phyloP scores from a whole-genome alignment of 1,140 invertebrate genomes.

The Bombus polaris region DNA sequence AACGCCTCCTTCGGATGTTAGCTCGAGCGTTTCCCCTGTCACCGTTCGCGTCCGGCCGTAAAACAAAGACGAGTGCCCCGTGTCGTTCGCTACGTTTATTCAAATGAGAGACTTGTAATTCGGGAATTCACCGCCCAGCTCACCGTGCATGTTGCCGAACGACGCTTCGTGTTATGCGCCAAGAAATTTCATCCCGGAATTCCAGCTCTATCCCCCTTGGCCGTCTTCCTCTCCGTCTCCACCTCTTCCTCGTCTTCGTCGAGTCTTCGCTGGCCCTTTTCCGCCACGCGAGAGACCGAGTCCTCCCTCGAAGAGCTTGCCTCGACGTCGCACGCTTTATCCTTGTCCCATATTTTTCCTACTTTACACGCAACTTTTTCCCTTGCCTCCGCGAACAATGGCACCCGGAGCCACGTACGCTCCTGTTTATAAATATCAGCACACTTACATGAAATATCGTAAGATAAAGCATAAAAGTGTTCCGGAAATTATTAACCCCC shows the following conservation, averaged over 20 bases:
- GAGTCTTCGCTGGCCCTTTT: neutral
- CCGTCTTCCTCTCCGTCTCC: neutral
- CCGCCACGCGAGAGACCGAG: neutral
- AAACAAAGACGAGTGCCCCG: conserved; percentile 51
- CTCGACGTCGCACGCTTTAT: conserved; percentile 14
- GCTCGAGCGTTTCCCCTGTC: conserved; percentile 36
- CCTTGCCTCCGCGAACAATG: neutral
- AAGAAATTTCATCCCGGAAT: conserved; percentile 55
- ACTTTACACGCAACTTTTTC: conserved; percentile 45
- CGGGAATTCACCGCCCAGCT: conserved; percentile 64
- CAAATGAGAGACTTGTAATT: conserved; percentile 72
- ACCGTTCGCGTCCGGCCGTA: conserved; percentile 27
- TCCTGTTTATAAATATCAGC: neutral
- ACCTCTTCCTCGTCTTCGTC: neutral
- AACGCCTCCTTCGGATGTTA: conserved; percentile 58
- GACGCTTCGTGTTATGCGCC: conserved; percentile 52
- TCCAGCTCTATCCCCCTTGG: conserved; percentile 19
- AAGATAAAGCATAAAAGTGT: neutral
- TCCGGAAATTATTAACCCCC: neutral
- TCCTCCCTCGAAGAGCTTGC: conserved; percentile 13
- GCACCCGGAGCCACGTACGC: neutral
- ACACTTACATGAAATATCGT: neutral
- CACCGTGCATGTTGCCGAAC: conserved; percentile 42
- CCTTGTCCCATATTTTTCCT: conserved; percentile 36
- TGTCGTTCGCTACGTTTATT: conserved; percentile 68